Evolutionary conservation across 2,797 vertebrate species (phyloP), one percentile per base, ranked within the genome.

Genomic region (Dendrocincla tyrannina): DNA sequence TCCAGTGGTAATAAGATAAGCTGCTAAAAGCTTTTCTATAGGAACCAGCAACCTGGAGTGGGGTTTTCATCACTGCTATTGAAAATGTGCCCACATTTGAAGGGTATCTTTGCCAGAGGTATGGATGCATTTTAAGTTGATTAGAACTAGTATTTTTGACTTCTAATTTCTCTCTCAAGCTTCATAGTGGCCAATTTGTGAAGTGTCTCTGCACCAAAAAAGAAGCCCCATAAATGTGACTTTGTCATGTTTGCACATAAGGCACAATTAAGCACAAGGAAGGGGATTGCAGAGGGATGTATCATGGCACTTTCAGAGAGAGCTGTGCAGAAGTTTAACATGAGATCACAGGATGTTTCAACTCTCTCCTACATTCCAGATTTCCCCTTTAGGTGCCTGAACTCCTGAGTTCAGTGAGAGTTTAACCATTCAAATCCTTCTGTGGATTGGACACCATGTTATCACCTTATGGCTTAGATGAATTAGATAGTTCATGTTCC

Each of bases 1-100:
- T 46, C 18, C 13, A 68, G 10, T 55, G 49, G 91, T 60, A 91
- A 91, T 85, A 89, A 93, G 39, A 89, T 85, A 70, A 91, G 13
- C 72, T 93, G 82, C 53, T 91, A 94, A 89, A 91, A 94, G 44
- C 18, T 89, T 91, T 85, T 85, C 55, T n/a, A 66, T 32, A 68
- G 35, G 72, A 94, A 24, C 25, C 64, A 89, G 24, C 17, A 76
- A 41, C 44, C 55, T 73, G 56, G 37, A 91, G 76, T 41, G 19
- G 53, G 7, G 1, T 53, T 92, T 89, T 76, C 58, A 59, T 30
- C 49, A 35, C 17, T 79, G 42, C 18, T 37, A 0, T 28, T 83
- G 72, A 83, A 90, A 92, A n/a, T 50, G 33, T 55, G 55, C 24
- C 73, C 47, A 30, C 7, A 7, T 68, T 85, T 50, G 33, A 53